Conservation (phyloP, 2,113 vertebrate genomes). For the Chaenocephalus aceratus region DNA sequence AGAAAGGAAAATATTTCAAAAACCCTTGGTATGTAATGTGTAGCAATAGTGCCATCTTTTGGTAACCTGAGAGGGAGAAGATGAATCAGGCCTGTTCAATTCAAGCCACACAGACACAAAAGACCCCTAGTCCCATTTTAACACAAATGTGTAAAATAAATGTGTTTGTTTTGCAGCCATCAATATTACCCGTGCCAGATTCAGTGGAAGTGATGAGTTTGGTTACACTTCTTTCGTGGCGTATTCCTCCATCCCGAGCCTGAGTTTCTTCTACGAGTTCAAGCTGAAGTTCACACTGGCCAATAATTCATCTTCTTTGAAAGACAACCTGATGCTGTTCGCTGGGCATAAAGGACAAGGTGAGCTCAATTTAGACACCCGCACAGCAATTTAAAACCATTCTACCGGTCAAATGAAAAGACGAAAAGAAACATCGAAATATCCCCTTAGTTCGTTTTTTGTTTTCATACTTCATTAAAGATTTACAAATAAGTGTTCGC, state of each 20-base stretch:
- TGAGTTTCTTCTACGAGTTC: constrained; percentile 88
- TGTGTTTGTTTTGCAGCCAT: constrained; percentile 77
- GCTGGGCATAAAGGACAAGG: constrained; percentile 89
- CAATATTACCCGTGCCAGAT: constrained; percentile 85
- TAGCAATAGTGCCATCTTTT: constrained; percentile 85
- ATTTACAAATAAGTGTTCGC: neutral
- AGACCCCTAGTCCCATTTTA: neutral
- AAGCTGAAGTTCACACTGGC: constrained; percentile 87
- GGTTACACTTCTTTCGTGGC: constrained; percentile 89
- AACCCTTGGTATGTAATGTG: constrained; percentile 28
- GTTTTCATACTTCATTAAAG: constrained; percentile 59
- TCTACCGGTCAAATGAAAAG: constrained; percentile 20
- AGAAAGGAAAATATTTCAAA: constrained; percentile 51
- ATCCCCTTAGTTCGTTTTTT: constrained; percentile 41
- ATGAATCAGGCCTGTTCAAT: constrained; percentile 30
- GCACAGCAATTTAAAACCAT: constrained; percentile 28
- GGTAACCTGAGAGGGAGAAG: constrained; percentile 43
- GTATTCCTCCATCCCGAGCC: constrained; percentile 82
- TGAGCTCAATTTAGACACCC: constrained; percentile 73
- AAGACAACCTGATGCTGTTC: constrained; percentile 91
- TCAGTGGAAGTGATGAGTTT: constrained; percentile 87
- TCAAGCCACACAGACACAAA: constrained; percentile 15
- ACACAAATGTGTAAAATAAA: neutral
- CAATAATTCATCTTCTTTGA: constrained; percentile 83
- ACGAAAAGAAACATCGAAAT: constrained; percentile 7